Evolutionary conservation across 2,113 vertebrate genomes (phyloP).

Genomic region (Panthera tigris): DNA sequence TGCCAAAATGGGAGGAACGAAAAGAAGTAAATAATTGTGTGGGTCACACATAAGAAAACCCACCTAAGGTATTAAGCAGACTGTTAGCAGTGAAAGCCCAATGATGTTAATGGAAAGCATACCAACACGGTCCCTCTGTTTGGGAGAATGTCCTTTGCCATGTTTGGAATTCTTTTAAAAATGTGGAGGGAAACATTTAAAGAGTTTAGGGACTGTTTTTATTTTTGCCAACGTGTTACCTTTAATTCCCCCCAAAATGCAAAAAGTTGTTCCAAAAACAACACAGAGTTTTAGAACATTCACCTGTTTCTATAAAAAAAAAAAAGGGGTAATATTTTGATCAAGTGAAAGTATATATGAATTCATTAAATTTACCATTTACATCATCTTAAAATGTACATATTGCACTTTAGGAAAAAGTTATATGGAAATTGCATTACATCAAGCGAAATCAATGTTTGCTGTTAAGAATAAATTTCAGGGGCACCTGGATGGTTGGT

Average conservation of each 20-base stretch:
- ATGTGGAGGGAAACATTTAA: neutral
- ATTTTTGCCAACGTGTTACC: neutral
- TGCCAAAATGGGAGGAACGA: neutral
- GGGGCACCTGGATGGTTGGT: no score
- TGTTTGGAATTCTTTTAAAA: neutral
- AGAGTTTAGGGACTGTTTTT: neutral
- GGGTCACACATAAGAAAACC: neutral
- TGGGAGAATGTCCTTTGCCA: neutral
- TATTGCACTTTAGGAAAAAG: neutral
- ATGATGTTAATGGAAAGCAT: neutral
- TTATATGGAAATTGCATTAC: neutral
- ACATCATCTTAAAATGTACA: neutral
- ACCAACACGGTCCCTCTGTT: rapidly evolving
- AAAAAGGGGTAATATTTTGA: slow-evolving; percentile 37
- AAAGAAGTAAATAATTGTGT: neutral
- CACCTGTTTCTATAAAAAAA: neutral
- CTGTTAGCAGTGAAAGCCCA: neutral
- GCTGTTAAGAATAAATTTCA: neutral
- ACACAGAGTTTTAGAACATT: neutral
- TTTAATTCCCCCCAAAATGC: neutral
- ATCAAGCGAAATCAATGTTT: neutral
- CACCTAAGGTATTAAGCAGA: neutral
- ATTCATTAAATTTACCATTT: neutral
- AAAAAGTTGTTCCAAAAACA: neutral
- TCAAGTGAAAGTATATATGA: neutral